These are phyloP conservation scores for Serinus canaria DNA, from an alignment of 2,113 vertebrate species.

Conservation along the genomic window DNA sequence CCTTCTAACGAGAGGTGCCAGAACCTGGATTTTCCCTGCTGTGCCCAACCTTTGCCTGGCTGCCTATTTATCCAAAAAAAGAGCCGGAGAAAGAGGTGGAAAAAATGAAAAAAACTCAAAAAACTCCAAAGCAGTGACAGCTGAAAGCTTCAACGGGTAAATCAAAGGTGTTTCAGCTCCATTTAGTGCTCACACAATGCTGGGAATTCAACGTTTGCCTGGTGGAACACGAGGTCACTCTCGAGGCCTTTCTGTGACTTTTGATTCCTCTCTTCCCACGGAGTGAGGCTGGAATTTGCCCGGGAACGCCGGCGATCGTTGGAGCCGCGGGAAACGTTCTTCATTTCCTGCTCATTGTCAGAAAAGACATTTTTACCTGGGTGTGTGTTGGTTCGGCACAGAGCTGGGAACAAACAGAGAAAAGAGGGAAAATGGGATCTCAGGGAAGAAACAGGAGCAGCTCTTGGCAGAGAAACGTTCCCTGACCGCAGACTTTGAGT, in stretches of 20 bases:
- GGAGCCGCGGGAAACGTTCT: background rate
- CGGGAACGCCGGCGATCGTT: background rate
- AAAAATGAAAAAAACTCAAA: background rate
- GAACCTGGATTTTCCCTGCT: background rate
- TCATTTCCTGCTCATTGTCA: background rate
- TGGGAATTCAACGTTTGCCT: conserved; percentile 34
- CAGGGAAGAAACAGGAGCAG: background rate
- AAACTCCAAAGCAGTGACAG: background rate
- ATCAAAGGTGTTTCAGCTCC: conserved; percentile 12
- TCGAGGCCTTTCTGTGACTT: background rate
- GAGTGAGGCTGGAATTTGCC: background rate
- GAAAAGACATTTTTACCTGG: background rate
- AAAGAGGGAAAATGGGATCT: background rate
- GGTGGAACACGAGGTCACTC: background rate
- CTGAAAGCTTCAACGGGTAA: background rate
- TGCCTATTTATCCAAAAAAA: background rate
- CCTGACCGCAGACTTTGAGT: background rate
- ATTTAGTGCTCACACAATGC: background rate
- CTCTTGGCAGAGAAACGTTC: background rate
- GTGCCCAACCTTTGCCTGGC: background rate
- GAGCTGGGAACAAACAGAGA: background rate
- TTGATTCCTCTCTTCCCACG: background rate
- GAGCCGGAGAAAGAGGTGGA: accelerated
- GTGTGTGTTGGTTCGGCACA: background rate
- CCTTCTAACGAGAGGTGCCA: background rate